Evolutionary conservation across 2,797 vertebrate genomes (phyloP).

Genomic region (Arctocebus calabarensis): DNA sequence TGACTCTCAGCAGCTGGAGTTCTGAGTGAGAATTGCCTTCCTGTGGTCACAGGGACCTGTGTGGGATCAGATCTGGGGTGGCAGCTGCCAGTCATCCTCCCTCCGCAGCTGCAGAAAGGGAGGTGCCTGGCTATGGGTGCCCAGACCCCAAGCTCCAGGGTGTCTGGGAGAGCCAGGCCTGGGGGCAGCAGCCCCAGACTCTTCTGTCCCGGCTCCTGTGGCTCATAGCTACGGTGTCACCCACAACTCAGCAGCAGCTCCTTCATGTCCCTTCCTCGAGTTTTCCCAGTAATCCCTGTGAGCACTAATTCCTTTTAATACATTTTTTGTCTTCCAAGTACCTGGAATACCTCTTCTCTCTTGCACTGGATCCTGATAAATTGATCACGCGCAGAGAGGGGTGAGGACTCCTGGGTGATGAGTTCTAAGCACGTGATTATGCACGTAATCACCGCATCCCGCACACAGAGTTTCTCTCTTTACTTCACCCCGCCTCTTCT

Average conservation of each 20-base stretch:
- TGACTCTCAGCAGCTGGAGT: background rate
- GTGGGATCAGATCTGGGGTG: background rate
- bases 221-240: fast-evolving
- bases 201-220: too few relatives aligned
- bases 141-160: fast-evolving
- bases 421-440: background rate
- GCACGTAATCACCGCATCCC: background rate
- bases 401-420: background rate
- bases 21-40: too few relatives aligned
- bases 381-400: background rate
- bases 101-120: background rate
- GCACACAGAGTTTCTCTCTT: background rate
- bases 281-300: background rate
- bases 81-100: background rate
- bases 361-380: too few relatives aligned
- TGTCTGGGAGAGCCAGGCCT: too few relatives aligned
- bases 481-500: background rate
- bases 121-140: background rate
- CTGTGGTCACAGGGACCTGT: fast-evolving
- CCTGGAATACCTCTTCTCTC: background rate
- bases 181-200: background rate
- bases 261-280: fast-evolving
- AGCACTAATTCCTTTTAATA: background rate
- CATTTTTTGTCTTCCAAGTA: background rate
- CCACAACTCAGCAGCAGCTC: fast-evolving